A percentile compares a stretch with the other conserved stretches of the same genome.
Conservation (phyloP, 2,888 invertebrate genomes). For the Coelopa pilipes region DNA sequence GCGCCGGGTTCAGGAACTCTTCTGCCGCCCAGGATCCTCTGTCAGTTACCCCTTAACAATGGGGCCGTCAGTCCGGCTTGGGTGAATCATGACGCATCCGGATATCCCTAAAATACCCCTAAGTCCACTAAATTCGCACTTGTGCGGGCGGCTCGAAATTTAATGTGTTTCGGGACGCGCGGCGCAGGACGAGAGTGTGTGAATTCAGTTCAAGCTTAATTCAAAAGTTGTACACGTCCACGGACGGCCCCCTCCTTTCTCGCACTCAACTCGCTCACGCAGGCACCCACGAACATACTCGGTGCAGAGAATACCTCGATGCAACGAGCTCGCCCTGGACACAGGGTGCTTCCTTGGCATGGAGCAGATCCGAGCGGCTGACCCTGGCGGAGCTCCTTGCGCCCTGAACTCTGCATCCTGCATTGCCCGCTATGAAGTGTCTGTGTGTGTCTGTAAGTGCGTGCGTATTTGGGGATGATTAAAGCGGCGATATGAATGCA, state of each 20-base stretch:
- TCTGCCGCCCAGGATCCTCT: too few species aligned
- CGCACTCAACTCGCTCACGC: neutral
- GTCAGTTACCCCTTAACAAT: too few species aligned
- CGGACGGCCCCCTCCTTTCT: neutral
- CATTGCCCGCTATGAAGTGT: slow-evolving; percentile 1
- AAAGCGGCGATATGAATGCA: slow-evolving; percentile 42
- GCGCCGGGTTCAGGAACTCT: too few species aligned
- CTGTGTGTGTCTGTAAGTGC: slow-evolving; percentile 20
- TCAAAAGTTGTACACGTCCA: neutral
- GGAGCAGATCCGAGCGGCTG: neutral
- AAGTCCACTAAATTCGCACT: slow-evolving; percentile 37
- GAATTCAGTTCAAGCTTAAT: neutral
- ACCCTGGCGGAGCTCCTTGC: slow-evolving; percentile 26
- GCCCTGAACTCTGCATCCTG: slow-evolving; percentile 18
- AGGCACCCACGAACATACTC: too few species aligned
- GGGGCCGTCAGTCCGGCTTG: neutral
- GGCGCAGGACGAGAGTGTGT: slow-evolving; percentile 3
- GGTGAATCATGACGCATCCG: slow-evolving; percentile 13
- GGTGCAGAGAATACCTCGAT: too few species aligned
- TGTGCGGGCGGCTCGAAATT: slow-evolving; percentile 17
- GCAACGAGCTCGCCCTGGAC: neutral
- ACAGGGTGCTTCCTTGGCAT: neutral
- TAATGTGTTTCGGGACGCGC: slow-evolving; percentile 5
- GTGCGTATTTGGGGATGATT: slow-evolving; percentile 35
- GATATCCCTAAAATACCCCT: slow-evolving; percentile 38